Evolutionary conservation across 2,113 vertebrate species (phyloP).

Genomic region (Canis aureus): DNA sequence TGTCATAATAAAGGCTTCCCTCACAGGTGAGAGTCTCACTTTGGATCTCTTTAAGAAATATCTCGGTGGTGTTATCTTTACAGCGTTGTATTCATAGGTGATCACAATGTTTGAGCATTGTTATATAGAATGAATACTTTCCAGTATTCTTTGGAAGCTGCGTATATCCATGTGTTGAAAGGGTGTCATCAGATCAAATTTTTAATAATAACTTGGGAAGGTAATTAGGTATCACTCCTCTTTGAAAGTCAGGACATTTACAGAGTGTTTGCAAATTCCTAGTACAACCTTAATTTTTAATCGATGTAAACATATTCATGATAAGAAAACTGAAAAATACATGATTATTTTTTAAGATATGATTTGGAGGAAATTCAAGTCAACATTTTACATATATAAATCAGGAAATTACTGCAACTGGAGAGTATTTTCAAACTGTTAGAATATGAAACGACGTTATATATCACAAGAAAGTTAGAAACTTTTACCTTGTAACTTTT

Average conservation of each 20-base stretch:
- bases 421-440: neutral
- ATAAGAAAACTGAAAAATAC: neutral
- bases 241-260: neutral
- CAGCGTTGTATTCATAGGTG: neutral
- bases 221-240: neutral
- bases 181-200: neutral
- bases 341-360: neutral
- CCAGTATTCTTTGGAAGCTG: neutral
- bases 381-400: neutral
- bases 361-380: neutral
- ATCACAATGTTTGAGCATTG: neutral
- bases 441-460: neutral
- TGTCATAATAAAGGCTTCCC: neutral
- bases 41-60: neutral
- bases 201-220: neutral
- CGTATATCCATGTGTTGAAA: neutral
- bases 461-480: neutral
- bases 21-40: neutral
- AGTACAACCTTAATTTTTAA: neutral
- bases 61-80: neutral
- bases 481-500: neutral
- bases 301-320: neutral
- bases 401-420: neutral
- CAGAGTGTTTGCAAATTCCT: neutral
- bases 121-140: neutral